Percentiles rank a stretch among this genome's conserved stretches.
These are phyloP conservation scores for Ophonus ardosiacus DNA, from an alignment of 2,888 invertebrate species.

Conservation along the genomic window DNA sequence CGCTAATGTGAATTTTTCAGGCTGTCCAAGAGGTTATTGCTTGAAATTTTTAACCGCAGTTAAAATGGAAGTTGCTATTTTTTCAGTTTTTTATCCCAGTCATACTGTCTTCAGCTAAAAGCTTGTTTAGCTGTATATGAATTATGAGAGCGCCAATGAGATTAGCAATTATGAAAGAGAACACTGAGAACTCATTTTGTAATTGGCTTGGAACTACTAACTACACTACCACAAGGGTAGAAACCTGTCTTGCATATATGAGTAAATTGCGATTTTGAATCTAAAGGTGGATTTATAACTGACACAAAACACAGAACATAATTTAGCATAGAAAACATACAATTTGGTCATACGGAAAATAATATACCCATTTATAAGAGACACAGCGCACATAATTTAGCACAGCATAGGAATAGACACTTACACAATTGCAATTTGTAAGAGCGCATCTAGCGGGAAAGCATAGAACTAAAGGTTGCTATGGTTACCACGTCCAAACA, in stretches of 20 bases:
- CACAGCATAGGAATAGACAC: too few relatives aligned
- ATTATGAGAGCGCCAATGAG: constrained; percentile 32
- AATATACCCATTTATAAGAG: too few relatives aligned
- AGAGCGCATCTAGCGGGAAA: too few relatives aligned
- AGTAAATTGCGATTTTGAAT: background rate
- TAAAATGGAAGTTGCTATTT: constrained; percentile 54
- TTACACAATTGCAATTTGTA: too few relatives aligned
- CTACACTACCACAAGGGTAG: background rate
- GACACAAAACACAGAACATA: too few relatives aligned
- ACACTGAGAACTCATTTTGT: constrained; percentile 17
- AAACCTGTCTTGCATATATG: background rate
- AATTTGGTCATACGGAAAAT: too few relatives aligned
- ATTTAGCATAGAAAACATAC: too few relatives aligned
- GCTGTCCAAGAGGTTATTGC: constrained; percentile 55
- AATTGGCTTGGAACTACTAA: background rate
- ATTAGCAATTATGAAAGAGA: constrained; percentile 20
- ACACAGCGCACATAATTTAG: too few relatives aligned
- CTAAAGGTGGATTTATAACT: too few relatives aligned
- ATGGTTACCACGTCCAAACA: too few relatives aligned
- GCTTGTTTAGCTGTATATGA: constrained; percentile 38
- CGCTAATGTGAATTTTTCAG: constrained; percentile 59
- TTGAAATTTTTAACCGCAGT: constrained; percentile 59
- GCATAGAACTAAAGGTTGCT: too few relatives aligned
- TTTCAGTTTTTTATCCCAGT: constrained; percentile 23
- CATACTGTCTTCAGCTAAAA: constrained; percentile 33